A percentile compares a stretch with the other conserved stretches of the same genome.
phyloP scores from a whole-genome alignment of 2,797 vertebrate genomes.

The Chaetodon trifasciatus region DNA sequence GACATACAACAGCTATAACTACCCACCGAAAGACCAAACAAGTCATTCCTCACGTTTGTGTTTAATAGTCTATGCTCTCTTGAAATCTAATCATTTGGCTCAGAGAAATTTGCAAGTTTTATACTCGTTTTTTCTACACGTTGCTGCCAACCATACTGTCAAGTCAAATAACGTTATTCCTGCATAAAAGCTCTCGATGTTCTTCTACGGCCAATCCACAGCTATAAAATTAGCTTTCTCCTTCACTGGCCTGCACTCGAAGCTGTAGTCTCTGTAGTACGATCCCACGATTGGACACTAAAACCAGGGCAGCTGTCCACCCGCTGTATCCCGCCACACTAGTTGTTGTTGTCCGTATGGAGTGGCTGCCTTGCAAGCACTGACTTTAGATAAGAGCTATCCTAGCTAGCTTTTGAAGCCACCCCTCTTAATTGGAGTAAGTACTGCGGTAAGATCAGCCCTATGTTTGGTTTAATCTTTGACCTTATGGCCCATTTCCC shows the following conservation, averaged over 20 bases:
- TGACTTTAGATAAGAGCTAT: constrained; percentile 53
- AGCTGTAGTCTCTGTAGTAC: not conserved
- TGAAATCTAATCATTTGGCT: not conserved
- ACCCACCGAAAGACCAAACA: constrained; percentile 15
- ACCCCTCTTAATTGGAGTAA: constrained; percentile 36
- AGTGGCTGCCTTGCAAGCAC: constrained; percentile 45
- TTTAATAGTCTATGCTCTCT: not conserved
- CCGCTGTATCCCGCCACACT: constrained; percentile 67
- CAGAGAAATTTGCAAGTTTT: constrained; percentile 8
- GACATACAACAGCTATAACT: constrained; percentile 58
- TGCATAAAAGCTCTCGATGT: constrained; percentile 25
- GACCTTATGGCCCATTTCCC: not conserved
- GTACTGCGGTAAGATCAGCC: not conserved
- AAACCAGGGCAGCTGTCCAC: constrained; percentile 39
- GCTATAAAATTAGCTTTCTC: constrained; percentile 20
- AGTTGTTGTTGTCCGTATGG: constrained; percentile 54
- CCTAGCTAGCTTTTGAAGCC: constrained; percentile 56
- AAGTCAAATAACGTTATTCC: constrained; percentile 41
- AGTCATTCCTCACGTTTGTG: not conserved
- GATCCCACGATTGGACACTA: constrained; percentile 19
- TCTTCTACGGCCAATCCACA: not conserved
- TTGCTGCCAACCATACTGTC: constrained; percentile 31
- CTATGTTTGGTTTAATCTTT: not conserved
- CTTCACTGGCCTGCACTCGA: constrained; percentile 6
- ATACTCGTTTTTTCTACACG: constrained; percentile 17